phyloP scores from a whole-genome alignment of 2,797 vertebrate species.

The Carcharodon carcharias region DNA sequence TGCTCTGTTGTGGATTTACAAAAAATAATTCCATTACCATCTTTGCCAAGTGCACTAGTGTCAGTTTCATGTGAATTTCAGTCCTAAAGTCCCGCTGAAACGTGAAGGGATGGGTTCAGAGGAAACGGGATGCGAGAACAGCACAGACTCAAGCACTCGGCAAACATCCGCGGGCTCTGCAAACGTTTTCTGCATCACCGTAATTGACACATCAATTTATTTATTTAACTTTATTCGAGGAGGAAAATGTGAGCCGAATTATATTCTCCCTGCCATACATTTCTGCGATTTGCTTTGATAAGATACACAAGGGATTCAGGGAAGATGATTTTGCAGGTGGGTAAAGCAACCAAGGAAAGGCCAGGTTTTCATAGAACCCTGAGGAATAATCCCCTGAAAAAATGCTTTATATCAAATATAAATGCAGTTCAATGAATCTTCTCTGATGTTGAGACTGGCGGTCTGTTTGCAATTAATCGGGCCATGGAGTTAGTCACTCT shows the following conservation, averaged over 20 bases:
- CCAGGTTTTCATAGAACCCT: constrained; percentile 15
- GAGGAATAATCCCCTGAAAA: constrained; percentile 26
- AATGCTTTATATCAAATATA: constrained; percentile 21
- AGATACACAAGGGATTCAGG: not conserved
- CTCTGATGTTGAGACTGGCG: not conserved
- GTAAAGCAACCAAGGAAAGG: constrained; percentile 33
- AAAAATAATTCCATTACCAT: not conserved
- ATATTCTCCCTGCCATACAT: constrained; percentile 29
- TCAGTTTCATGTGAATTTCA: constrained; percentile 14
- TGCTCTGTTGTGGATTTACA: not conserved
- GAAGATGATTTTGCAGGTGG: constrained; percentile 27
- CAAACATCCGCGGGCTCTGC: constrained; percentile 21
- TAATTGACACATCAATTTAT: constrained; percentile 36
- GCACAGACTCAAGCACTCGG: not conserved
- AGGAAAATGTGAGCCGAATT: constrained; percentile 21
- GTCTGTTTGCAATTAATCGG: constrained; percentile 12
- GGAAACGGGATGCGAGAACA: not conserved
- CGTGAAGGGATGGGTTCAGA: not conserved
- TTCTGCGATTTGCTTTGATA: constrained; percentile 25
- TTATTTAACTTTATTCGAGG: constrained; percentile 31
- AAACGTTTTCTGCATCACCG: constrained; percentile 10
- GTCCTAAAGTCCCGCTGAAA: not conserved
- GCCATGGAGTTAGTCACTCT: not conserved
- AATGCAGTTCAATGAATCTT: constrained; percentile 25
- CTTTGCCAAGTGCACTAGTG: constrained; percentile 7